Percentiles rank a stretch among this genome's conserved stretches.
Conservation (phyloP, 35 echinoderm and acorn worm genomes). For the Eucidaris tribuloides region DNA sequence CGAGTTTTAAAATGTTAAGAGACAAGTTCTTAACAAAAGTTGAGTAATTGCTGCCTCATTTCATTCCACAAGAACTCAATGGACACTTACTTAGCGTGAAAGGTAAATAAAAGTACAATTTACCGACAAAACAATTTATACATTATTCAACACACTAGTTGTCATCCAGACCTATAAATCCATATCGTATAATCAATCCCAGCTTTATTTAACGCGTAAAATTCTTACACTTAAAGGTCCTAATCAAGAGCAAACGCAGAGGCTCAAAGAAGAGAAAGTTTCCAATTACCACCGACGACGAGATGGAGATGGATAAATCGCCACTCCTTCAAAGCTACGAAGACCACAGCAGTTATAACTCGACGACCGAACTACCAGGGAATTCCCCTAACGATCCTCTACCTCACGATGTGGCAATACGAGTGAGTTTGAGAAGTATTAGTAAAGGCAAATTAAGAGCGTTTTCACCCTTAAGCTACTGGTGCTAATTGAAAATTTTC, state of each 20-base stretch:
- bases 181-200: background rate
- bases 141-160: background rate
- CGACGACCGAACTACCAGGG: too few species aligned
- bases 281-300: background rate
- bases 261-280: background rate
- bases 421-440: background rate
- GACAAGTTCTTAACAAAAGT: too few species aligned
- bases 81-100: too few species aligned
- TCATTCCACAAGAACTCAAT: too few species aligned
- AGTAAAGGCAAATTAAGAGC: background rate
- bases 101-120: background rate
- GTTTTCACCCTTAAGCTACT: background rate
- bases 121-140: background rate
- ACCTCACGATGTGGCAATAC: background rate
- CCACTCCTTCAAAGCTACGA: background rate
- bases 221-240: too few species aligned
- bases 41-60: too few species aligned
- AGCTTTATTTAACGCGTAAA: background rate
- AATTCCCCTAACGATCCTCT: background rate
- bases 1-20: too few species aligned
- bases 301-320: background rate
- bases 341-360: background rate
- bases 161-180: background rate
- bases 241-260: too few species aligned
- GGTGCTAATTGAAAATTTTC: background rate